Percentiles rank a stretch among this genome's conserved stretches.
Conservation (phyloP, 2,797 vertebrate species). For the Mycteria americana region DNA sequence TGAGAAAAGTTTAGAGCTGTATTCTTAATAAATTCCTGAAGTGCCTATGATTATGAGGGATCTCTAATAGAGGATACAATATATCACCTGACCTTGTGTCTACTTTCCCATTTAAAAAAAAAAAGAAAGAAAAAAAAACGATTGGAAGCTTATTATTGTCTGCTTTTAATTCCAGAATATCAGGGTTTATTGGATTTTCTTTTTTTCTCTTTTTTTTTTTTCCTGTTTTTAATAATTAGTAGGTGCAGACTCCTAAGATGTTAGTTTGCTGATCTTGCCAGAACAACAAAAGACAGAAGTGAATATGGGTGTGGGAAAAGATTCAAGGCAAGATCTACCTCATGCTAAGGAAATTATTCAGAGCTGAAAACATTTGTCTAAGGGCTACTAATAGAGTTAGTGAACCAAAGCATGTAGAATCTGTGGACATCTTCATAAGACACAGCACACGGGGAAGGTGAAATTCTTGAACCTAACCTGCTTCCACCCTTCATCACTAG, state of each 20-base stretch:
- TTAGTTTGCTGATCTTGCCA: background rate
- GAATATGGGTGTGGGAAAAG: background rate
- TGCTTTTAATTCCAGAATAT: background rate
- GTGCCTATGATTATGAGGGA: background rate
- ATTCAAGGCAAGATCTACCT: background rate
- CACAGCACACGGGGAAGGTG: background rate
- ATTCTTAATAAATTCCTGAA: background rate
- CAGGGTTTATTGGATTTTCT: background rate
- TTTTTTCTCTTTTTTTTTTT: rapidly evolving
- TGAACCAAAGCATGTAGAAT: background rate
- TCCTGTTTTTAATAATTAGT: background rate
- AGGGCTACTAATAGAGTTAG: background rate
- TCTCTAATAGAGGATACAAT: background rate
- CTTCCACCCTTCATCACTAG: background rate
- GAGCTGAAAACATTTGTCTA: background rate
- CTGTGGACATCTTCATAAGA: background rate
- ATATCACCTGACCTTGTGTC: background rate
- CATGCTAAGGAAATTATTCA: background rate
- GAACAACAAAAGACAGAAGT: background rate
- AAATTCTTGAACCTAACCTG: slow-evolving; percentile 9
- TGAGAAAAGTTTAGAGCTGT: background rate
- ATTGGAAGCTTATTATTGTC: background rate
- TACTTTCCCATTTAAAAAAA: background rate
- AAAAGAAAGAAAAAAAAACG: background rate
- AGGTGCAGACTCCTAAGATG: background rate